A percentile compares a stretch with the other conserved stretches of the same genome.
phyloP scores from a whole-genome alignment of 23 tunicate genomes.

The Ascidia mentula region DNA sequence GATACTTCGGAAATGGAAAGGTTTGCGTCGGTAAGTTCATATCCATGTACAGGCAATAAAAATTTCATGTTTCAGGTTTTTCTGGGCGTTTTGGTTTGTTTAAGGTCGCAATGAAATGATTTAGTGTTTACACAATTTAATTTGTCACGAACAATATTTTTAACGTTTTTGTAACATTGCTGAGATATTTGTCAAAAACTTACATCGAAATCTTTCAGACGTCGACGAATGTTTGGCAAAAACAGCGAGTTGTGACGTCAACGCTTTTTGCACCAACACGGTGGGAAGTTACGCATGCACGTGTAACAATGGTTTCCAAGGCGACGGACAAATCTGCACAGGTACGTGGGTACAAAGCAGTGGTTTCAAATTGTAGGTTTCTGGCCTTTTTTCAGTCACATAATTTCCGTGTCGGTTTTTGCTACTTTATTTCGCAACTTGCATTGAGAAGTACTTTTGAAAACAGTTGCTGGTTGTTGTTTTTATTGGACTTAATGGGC shows the following conservation, averaged over 20 bases:
- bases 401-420: too few species aligned
- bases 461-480: too few species aligned
- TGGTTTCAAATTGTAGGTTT: too few species aligned
- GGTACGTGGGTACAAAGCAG: slow-evolving; percentile 21
- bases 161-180: background rate
- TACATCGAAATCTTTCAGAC: slow-evolving; percentile 8
- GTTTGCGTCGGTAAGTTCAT: slow-evolving; percentile 29
- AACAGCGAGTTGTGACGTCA: slow-evolving; percentile 5
- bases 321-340: slow-evolving; percentile 20
- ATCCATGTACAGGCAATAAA: background rate
- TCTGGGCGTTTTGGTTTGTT: too few species aligned
- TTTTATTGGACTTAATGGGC: too few species aligned
- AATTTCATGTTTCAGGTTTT: too few species aligned
- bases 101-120: too few species aligned
- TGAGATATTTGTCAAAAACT: background rate
- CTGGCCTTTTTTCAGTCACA: background rate
- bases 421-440: too few species aligned
- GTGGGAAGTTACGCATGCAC: slow-evolving; percentile 18
- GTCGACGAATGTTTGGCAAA: slow-evolving; percentile 16
- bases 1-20: slow-evolving; percentile 28
- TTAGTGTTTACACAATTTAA: too few species aligned
- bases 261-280: slow-evolving; percentile 3
- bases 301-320: slow-evolving; percentile 28
- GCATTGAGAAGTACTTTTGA: too few species aligned
- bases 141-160: background rate